Percentiles rank a stretch among this genome's conserved stretches.
These are phyloP conservation scores for Anolis sagrei DNA, from an alignment of 2,113 vertebrate genomes.

Conservation along the genomic window DNA sequence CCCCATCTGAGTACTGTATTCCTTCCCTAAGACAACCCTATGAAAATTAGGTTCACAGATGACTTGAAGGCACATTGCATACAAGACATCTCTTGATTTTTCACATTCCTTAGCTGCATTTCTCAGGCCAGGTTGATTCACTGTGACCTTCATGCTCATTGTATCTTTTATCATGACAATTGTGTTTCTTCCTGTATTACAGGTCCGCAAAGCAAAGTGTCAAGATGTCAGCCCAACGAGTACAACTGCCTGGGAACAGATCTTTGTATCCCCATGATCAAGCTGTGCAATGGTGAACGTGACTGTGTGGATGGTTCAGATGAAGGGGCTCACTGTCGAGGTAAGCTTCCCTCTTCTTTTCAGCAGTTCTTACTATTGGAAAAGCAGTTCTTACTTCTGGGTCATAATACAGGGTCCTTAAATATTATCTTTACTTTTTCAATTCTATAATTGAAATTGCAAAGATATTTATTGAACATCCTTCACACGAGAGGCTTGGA, in stretches of 20 bases:
- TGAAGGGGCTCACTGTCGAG: constrained; percentile 91
- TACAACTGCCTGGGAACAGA: constrained; percentile 91
- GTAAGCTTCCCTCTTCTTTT: constrained; percentile 67
- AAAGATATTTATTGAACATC: too few species aligned
- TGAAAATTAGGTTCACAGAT: too few species aligned
- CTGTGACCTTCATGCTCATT: fast-evolving
- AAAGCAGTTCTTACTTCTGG: neutral
- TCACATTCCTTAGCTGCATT: neutral
- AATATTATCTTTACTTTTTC: too few species aligned
- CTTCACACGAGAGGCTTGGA: too few species aligned
- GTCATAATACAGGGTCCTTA: too few species aligned
- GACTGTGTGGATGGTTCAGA: constrained; percentile 92
- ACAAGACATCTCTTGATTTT: too few species aligned
- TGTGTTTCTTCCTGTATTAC: constrained; percentile 32
- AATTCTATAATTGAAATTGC: too few species aligned
- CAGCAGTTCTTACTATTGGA: neutral
- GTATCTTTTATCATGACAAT: neutral
- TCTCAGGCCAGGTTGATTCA: neutral
- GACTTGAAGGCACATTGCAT: too few species aligned
- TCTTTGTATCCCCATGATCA: constrained; percentile 91
- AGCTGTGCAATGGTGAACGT: constrained; percentile 86
- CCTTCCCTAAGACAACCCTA: too few species aligned
- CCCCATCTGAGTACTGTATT: too few species aligned
- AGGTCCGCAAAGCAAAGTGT: constrained; percentile 90
- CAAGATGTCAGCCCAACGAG: constrained; percentile 91